phyloP scores from a whole-genome alignment of 2,888 invertebrate genomes.

The Drosophila paucipuncta region DNA sequence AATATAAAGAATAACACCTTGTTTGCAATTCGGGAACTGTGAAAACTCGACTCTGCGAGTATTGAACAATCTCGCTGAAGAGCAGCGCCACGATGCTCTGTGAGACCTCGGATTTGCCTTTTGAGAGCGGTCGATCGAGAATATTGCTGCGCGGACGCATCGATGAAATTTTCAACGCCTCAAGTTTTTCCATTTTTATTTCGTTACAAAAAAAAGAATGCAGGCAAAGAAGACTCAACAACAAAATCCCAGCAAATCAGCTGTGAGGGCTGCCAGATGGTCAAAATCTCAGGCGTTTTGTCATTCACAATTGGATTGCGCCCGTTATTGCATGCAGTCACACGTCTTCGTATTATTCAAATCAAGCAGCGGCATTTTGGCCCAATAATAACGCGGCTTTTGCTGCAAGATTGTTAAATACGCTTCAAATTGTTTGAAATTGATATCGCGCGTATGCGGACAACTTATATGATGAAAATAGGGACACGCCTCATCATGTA shows the following conservation, averaged over 20 bases:
- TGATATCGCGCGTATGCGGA: constrained; percentile 49
- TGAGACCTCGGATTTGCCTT: constrained; percentile 96
- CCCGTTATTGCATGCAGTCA: constrained; percentile 4
- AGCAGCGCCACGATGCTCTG: constrained; percentile 96
- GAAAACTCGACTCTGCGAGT: constrained; percentile 97
- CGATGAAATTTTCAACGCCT: constrained; percentile 84
- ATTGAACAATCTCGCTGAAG: constrained; percentile 99
- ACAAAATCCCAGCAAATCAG: constrained; percentile 26
- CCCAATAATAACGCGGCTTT: constrained; percentile 68
- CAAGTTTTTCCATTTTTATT: constrained; percentile 82
- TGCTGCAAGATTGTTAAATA: constrained; percentile 70
- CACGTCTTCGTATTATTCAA: constrained; percentile 26
- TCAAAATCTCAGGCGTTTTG: background rate
- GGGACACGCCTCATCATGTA: constrained; percentile 52
- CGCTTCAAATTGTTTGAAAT: constrained; percentile 66
- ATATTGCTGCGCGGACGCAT: constrained; percentile 87
- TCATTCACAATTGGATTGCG: background rate
- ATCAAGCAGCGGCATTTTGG: constrained; percentile 32
- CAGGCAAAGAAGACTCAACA: constrained; percentile 7
- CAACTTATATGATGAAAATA: constrained; percentile 55
- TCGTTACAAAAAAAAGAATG: constrained; percentile 22
- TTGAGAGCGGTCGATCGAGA: constrained; percentile 95
- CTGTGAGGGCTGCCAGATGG: constrained; percentile 42
- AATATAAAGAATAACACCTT: constrained; percentile 88
- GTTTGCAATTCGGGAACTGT: constrained; percentile 97